Conservation (phyloP, 2,888 invertebrate genomes). For the Mimas tiliae region DNA sequence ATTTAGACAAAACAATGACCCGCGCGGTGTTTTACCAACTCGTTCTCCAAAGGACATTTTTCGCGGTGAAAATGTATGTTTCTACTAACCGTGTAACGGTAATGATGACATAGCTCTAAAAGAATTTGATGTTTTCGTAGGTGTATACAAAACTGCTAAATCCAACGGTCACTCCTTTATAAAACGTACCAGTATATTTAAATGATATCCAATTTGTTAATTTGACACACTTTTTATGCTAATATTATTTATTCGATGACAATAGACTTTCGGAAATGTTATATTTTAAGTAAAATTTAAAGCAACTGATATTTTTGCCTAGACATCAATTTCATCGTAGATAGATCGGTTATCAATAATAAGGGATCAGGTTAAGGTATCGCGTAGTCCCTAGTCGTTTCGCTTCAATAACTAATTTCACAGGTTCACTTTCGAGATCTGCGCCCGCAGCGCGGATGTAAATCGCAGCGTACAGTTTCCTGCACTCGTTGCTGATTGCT, state of each 20-base stretch:
- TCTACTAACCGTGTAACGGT: constrained; percentile 60
- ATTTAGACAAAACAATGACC: constrained; percentile 1
- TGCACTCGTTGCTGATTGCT: constrained; percentile 53
- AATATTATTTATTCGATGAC: neutral
- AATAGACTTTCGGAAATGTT: neutral
- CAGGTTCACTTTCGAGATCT: constrained; percentile 79
- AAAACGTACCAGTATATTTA: constrained; percentile 24
- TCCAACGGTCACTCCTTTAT: constrained; percentile 37
- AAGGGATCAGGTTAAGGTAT: constrained; percentile 64
- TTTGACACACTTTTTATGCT: constrained; percentile 5
- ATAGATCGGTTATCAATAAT: constrained; percentile 51
- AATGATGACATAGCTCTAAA: constrained; percentile 59
- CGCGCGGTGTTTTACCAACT: constrained; percentile 39
- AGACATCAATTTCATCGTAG: constrained; percentile 28
- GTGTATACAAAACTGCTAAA: constrained; percentile 53
- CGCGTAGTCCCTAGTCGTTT: constrained; percentile 67
- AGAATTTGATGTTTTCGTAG: constrained; percentile 65
- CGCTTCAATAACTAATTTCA: constrained; percentile 80
- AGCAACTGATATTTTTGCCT: neutral
- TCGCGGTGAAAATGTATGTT: constrained; percentile 47
- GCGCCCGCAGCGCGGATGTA: constrained; percentile 64
- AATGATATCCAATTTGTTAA: neutral
- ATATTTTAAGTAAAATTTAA: neutral
- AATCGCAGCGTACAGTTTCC: constrained; percentile 69
- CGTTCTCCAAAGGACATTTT: constrained; percentile 62